Evolutionary conservation across 2,113 vertebrate genomes (phyloP).

Genomic region (Eurystomus gularis): DNA sequence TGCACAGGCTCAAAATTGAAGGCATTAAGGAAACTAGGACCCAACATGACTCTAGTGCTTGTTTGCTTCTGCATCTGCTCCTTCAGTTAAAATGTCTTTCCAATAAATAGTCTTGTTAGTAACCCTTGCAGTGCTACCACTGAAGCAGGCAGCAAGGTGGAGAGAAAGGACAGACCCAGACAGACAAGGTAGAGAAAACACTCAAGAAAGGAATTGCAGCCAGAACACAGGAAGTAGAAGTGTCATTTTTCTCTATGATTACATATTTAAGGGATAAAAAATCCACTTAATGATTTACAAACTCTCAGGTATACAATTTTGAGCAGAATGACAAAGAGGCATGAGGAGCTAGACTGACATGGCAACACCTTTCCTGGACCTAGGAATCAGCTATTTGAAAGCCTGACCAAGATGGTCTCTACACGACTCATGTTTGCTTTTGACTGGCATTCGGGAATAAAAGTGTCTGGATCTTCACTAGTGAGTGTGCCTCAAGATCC

Average conservation of each 20-base stretch:
- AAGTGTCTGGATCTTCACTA: neutral
- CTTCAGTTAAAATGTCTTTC: neutral
- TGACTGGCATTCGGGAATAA: neutral
- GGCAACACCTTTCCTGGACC: neutral
- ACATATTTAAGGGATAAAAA: neutral
- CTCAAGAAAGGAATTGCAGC: neutral
- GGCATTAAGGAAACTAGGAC: neutral
- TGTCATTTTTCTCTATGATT: neutral
- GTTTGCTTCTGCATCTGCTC: neutral
- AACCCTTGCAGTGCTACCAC: neutral
- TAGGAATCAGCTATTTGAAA: neutral
- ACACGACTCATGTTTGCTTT: neutral
- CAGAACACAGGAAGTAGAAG: neutral
- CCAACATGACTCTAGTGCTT: neutral
- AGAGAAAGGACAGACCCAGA: neutral
- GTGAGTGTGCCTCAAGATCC: neutral
- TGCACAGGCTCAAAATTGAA: neutral
- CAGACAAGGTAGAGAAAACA: neutral
- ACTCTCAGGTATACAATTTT: neutral
- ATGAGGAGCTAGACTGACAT: neutral
- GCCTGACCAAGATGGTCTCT: neutral
- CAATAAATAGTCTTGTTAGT: neutral
- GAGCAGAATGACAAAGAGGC: neutral
- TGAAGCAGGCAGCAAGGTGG: neutral
- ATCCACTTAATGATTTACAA: neutral